Base-by-base conservation (phyloP, 2,888 invertebrate species). In the Ethmia dodecea region DNA sequence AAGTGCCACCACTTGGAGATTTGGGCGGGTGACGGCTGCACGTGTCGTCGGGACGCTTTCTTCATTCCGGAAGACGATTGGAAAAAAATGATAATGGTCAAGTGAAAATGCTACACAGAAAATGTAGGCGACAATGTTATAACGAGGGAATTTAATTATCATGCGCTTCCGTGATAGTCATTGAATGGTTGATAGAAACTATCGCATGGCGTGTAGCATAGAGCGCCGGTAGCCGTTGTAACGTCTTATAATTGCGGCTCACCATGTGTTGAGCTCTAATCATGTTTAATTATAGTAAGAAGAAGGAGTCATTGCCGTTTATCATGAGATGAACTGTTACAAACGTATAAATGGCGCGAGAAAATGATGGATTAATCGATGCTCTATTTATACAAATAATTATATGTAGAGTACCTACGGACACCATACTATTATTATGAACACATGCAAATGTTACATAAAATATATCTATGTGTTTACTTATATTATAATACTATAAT, bases 261-360 rank as follows among this genome's bases (percentile, higher is more conserved):
- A 63, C 73, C 73, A 81, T 80, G 81, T 83, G 81, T 74, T 79
- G 77, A 80, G 76, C 76, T 74, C 72, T 79, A 83, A 84, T 83
- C 81, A 78, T 75, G 70, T 78, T 78, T 84, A 84, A 84, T 84
- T 83, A 84, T 65, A 74, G 72, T 45, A 37, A 57, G 60, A 66
- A 72, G 65, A 69, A 68, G 73, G 68, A 81, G 73, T 83, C 84
- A 84, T 83, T 84, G 84, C 76, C 54, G 71, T 71, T 78, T 71
- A 78, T 76, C 86, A 84, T 84, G 86, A 80, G 77, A 86, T 77
- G 73, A 83, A 84, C 84, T 78, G 86, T 83, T 84, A 80, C 79
- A 72, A 60, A 71, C 63, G 65, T 62, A 72, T 55, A 72, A 74
- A 78, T 55, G 55, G 55, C 45, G 47, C 61, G 67, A 67, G 72